Base-by-base conservation (phyloP, 2,888 invertebrate species). In the Lycocerus yunnanus region DNA sequence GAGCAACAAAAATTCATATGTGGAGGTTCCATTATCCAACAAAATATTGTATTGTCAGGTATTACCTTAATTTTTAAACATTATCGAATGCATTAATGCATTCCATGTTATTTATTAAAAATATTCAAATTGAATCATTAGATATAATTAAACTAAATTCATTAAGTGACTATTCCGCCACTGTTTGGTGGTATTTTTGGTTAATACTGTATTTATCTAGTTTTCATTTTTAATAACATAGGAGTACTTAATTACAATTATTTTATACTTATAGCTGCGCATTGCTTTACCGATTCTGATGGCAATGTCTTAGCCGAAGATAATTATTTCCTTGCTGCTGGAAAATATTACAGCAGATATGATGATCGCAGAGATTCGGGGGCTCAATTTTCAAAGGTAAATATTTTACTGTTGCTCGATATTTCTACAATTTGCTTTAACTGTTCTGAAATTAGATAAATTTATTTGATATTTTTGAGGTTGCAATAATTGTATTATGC, bases 41-140 rank as follows among this genome's bases (percentile, higher is more conserved):
- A 76, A 21, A 79, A 77, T 66, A 70, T 84, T 68, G 78, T 85
- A 21, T n/a, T 85, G 58, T 83, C 85, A 77, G 85, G 85, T 84
- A 80, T 5, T 21, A 21, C 8, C 20, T 21, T 3, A n/a, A n/a
- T n/a, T n/a, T n/a, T n/a, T n/a, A n/a, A n/a, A n/a, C n/a, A n/a
- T n/a, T n/a, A n/a, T n/a, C n/a, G n/a, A n/a, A n/a, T n/a, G n/a
- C n/a, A n/a, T n/a, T n/a, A n/a, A n/a, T n/a, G n/a, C n/a, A n/a
- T n/a, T n/a, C n/a, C n/a, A n/a, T n/a, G n/a, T n/a, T n/a, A n/a
- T n/a, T n/a, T n/a, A n/a, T n/a, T n/a, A n/a, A n/a, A n/a, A n/a
- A n/a, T n/a, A n/a, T n/a, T n/a, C n/a, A n/a, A n/a, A n/a, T n/a
- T n/a, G n/a, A n/a, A n/a, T n/a, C n/a, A n/a, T n/a, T n/a, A n/a